Evolutionary conservation across 1,140 invertebrate species (phyloP), one percentile per base, ranked within the genome.

Genomic region (Acyrthosiphon pisum): DNA sequence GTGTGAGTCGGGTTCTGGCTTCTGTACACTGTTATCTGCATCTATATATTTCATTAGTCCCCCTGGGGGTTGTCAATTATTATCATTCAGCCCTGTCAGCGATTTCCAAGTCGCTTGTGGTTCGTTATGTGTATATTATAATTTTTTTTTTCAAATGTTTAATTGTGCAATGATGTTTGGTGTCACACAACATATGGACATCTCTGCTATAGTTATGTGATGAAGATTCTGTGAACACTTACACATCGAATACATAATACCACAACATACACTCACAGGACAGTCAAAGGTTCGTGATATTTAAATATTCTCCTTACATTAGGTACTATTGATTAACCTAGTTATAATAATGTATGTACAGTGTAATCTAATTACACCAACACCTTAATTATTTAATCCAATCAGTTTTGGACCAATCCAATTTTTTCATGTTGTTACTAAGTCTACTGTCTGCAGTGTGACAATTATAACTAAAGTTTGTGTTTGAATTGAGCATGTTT

Each of bases 341-440:
- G 53, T 90, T 90, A 41, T 37, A 26, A 30, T 90, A 35, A 26
- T 90, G 41, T 60, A 56, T 30, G 53, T 41, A 4, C 3, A 89
- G 48, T 56, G 4, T 90, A 90, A 90, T 90, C 37, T 41, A 26
- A 60, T 90, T 90, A 90, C 11, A 41, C 53, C 37, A 23, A 14
- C 37, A 30, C 35, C 50, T 53, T 37, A 89, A 89, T 90, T 60
- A 60, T 90, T 90, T 90, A 44, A 90, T 90, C 88, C 87, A 53
- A 88, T 88, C n/a, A 88, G 11, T 20, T 86, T 84, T 41, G 37
- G 41, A 84, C 35, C 20, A 26, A 44, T 86, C 44, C 46, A 22
- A 37, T 88, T 53, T 35, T 53, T 53, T 6, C 26, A 48, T 6
- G 22, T 50, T 86, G 11, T 46, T n/a, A 84, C 2, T 48, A n/a